Conservation (phyloP, 2,888 invertebrate genomes). For the Stratiomys singularior region DNA sequence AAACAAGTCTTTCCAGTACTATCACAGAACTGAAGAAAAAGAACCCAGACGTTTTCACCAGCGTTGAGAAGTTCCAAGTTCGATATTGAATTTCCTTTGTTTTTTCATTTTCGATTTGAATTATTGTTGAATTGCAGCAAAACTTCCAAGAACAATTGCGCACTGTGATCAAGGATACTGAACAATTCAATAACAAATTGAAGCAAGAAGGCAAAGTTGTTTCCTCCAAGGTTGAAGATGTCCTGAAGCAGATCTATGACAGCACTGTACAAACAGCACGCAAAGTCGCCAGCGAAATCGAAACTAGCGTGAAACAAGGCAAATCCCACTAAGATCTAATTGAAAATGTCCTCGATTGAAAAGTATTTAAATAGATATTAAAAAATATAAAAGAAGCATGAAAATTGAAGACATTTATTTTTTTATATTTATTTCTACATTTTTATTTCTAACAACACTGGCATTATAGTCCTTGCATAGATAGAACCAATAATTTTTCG, state of each 20-base stretch:
- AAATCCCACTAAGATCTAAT: constrained; percentile 16
- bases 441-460: no score
- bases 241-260: constrained; percentile 46
- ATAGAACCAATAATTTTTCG: no score
- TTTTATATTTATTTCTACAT: no score
- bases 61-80: constrained; percentile 46
- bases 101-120: constrained; percentile 1
- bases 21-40: constrained; percentile 41
- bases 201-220: constrained; percentile 43
- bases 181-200: constrained; percentile 43
- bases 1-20: constrained; percentile 20
- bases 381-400: neutral
- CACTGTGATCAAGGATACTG: constrained; percentile 43
- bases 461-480: no score
- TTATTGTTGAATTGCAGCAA: constrained; percentile 40
- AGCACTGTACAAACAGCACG: constrained; percentile 45
- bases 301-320: constrained; percentile 32
- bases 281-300: constrained; percentile 42
- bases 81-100: constrained; percentile 23
- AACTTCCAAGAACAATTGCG: constrained; percentile 38
- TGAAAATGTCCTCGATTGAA: neutral
- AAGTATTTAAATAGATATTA: neutral
- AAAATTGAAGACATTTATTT: no score
- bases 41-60: constrained; percentile 42
- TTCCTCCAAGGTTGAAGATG: constrained; percentile 39